Base-by-base conservation (phyloP, 2,113 vertebrate genomes). In the Hippolais icterina region DNA sequence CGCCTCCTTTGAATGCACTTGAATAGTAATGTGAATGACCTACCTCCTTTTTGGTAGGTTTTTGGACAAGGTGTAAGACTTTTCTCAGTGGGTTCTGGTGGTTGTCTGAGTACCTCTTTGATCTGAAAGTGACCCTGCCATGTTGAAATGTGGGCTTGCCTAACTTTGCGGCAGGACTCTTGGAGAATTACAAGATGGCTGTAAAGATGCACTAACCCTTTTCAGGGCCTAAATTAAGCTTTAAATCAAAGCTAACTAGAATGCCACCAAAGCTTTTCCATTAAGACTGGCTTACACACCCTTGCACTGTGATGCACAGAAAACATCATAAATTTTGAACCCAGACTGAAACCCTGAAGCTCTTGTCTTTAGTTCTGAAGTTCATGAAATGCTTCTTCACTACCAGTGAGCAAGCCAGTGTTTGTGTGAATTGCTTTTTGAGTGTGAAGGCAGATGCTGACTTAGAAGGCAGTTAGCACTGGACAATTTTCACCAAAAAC, bases 241-340 rank as follows among this genome's bases (percentile, higher is more conserved):
- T 96, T 95, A 97, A 97, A 97, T 97, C 95, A 97, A 96, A 94
- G 93, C 83, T 97, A 98, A 97, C 96, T 97, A 97, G 96, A 97
- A 97, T 96, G 93, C 90, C 96, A 96, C 92, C 80, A 94, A 80
- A 91, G 96, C 81, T 96, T 94, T 95, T 96, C 96, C 95, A 95
- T 97, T 97, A 97, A 97, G 91, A 94, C 82, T 95, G 90, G 83
- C 96, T 97, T 95, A 95, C 95, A 92, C 86, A 96, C 93, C 94
- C 92, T 92, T 95, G 87, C 56, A 91, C 89, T 96, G 93, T 96
- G 95, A 97, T 97, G 93, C 87, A 96, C 94, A 92, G 89, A 94
- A 96, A 97, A 93, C 90, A 93, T 93, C 72, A 95, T 97, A 97
- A 94, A 97, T 97, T 96, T 85, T 54, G 87, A 56, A 60, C n/a